A percentile compares a stretch with the other conserved stretches of the same genome.
These are phyloP conservation scores for Planiliza haematocheilus DNA, from an alignment of 2,113 vertebrate species.

Conservation along the genomic window DNA sequence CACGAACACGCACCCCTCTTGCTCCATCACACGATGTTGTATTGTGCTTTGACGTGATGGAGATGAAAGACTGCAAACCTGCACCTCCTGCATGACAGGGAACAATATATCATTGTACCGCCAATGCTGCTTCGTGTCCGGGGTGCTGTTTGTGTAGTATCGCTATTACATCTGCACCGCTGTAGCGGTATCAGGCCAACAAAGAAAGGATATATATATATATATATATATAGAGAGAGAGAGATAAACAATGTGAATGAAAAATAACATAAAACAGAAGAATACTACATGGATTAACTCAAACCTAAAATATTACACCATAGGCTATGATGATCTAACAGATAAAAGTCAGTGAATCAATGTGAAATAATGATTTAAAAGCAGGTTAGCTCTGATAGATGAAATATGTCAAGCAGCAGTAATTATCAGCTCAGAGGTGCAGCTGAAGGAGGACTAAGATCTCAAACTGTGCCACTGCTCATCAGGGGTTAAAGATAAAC, in stretches of 20 bases:
- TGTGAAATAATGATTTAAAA: not conserved
- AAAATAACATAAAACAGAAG: not conserved
- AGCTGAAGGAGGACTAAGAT: conserved; percentile 30
- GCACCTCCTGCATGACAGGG: conserved; percentile 14
- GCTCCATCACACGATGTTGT: conserved; percentile 1
- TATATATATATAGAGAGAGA: too few species aligned
- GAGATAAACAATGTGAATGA: not conserved
- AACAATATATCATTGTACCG: conserved; percentile 30
- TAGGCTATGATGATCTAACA: too few species aligned
- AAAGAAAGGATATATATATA: not conserved
- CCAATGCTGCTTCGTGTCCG: conserved; percentile 10
- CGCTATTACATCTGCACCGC: not conserved
- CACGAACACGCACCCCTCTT: not conserved
- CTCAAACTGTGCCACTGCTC: conserved; percentile 49
- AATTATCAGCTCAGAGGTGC: conserved; percentile 11
- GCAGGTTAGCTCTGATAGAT: conserved; percentile 2
- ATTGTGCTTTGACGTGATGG: conserved; percentile 30
- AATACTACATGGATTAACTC: too few species aligned
- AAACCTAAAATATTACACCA: too few species aligned
- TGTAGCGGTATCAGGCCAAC: not conserved
- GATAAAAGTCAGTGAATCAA: too few species aligned
- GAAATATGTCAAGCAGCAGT: not conserved
- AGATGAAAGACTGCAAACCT: conserved; percentile 38
- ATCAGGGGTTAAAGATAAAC: conserved; percentile 55
- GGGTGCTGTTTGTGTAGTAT: conserved; percentile 1